Evolutionary conservation across 2,888 invertebrate genomes (phyloP).

Genomic region (Willowsia nigromaculata): DNA sequence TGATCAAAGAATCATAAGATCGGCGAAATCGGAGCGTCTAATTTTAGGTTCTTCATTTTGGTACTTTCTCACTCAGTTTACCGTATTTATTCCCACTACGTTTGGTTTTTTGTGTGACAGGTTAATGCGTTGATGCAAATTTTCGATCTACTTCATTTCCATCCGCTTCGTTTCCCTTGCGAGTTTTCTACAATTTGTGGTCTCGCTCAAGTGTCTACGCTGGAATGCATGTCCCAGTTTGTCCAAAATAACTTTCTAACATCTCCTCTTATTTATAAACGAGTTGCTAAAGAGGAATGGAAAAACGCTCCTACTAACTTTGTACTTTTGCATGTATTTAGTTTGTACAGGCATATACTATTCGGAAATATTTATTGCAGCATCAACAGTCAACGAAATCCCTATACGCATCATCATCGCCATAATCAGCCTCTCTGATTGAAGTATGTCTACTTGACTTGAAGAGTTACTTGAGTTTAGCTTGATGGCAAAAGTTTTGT

Average conservation of each 20-base stretch:
- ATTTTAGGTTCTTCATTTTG: too few species aligned
- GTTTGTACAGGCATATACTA: too few species aligned
- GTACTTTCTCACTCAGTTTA: too few species aligned
- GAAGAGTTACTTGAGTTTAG: background rate
- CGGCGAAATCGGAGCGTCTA: too few species aligned
- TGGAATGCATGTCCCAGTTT: background rate
- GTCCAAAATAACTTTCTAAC: background rate
- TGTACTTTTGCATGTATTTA: too few species aligned
- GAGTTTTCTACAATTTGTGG: conserved; percentile 15
- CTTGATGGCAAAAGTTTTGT: conserved; percentile 17
- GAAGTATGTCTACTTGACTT: conserved; percentile 15
- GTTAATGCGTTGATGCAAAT: conserved; percentile 11
- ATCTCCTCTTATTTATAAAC: background rate
- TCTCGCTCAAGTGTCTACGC: background rate
- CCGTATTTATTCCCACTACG: background rate
- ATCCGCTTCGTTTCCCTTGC: background rate
- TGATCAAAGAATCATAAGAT: too few species aligned
- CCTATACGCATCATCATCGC: conserved; percentile 6
- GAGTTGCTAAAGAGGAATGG: background rate
- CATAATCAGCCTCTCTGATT: conserved; percentile 22
- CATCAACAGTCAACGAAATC: background rate
- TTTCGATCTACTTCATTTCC: background rate
- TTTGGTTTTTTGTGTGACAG: background rate
- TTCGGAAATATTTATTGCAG: background rate
- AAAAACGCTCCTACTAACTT: background rate